These are phyloP conservation scores for Scaptomyza cyrtandrae DNA, from an alignment of 2,888 invertebrate species.

Conservation along the genomic window DNA sequence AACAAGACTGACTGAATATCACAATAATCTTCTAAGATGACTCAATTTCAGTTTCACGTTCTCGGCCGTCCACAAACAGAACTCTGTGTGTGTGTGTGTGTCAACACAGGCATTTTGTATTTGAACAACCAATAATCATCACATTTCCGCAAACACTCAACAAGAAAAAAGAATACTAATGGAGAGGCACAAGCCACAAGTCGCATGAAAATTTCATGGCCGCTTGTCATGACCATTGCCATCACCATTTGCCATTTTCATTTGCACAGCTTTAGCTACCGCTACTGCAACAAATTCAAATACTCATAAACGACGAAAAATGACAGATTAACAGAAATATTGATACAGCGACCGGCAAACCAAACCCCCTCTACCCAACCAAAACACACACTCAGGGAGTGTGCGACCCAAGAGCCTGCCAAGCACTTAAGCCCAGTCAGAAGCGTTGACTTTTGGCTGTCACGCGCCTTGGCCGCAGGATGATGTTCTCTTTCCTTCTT, in stretches of 20 bases:
- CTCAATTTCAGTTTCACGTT: slow-evolving; percentile 43
- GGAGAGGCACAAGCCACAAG: slow-evolving; percentile 27
- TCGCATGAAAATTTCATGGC: slow-evolving; percentile 72
- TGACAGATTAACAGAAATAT: slow-evolving; percentile 80
- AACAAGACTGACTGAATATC: slow-evolving; percentile 38
- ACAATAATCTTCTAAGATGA: slow-evolving; percentile 26
- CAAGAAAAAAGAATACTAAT: background rate
- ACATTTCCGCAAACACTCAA: slow-evolving; percentile 74
- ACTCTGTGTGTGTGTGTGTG: slow-evolving; percentile 20
- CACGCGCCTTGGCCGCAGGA: slow-evolving; percentile 61
- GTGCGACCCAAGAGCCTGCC: slow-evolving; percentile 39
- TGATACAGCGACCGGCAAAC: slow-evolving; percentile 64
- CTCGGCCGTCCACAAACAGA: slow-evolving; percentile 26
- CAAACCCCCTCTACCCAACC: slow-evolving; percentile 6
- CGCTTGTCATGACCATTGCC: slow-evolving; percentile 32
- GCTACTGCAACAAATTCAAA: slow-evolving; percentile 69
- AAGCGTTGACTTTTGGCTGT: slow-evolving; percentile 63
- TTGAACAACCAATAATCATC: slow-evolving; percentile 77
- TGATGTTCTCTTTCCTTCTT: slow-evolving; percentile 8
- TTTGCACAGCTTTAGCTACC: slow-evolving; percentile 15
- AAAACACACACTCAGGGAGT: slow-evolving; percentile 3
- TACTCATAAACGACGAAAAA: slow-evolving; percentile 79
- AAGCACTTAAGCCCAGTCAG: slow-evolving; percentile 54
- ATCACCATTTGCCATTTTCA: slow-evolving; percentile 15
- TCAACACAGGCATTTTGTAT: slow-evolving; percentile 55